Conservation (phyloP, 2,888 invertebrate species). For the Troides oblongomaculatus region DNA sequence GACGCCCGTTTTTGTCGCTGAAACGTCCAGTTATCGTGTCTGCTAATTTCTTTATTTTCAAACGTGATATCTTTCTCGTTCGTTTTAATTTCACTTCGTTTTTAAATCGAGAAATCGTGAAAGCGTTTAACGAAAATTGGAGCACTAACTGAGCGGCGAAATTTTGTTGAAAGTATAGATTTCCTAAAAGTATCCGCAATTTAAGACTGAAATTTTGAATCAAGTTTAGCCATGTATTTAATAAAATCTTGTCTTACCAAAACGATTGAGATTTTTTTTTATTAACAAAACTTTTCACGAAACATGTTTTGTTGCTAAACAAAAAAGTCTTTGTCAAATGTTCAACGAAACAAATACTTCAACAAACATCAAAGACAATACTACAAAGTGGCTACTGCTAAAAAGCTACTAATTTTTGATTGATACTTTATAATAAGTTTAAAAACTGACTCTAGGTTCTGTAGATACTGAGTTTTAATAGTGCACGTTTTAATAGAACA, state of each 20-base stretch:
- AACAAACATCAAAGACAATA: slow-evolving; percentile 60
- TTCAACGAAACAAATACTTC: slow-evolving; percentile 53
- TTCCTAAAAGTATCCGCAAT: slow-evolving; percentile 31
- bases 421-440: slow-evolving; percentile 41
- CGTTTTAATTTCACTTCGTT: slow-evolving; percentile 38
- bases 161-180: slow-evolving; percentile 39
- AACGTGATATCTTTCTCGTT: slow-evolving; percentile 50
- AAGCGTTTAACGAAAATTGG: slow-evolving; percentile 43
- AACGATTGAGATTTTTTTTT: background rate
- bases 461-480: background rate
- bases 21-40: slow-evolving; percentile 58
- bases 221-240: slow-evolving; percentile 14
- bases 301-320: too few relatives aligned
- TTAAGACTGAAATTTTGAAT: slow-evolving; percentile 14
- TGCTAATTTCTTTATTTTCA: slow-evolving; percentile 62
- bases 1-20: slow-evolving; percentile 68
- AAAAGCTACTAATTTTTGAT: slow-evolving; percentile 35
- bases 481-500: background rate
- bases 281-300: too few relatives aligned
- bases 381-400: slow-evolving; percentile 63
- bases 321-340: slow-evolving; percentile 46
- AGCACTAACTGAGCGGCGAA: slow-evolving; percentile 33
- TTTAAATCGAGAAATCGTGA: slow-evolving; percentile 42
- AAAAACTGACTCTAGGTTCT: background rate
- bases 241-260: background rate